Percentiles rank a stretch among this genome's conserved stretches.
phyloP scores from a whole-genome alignment of 2,113 vertebrate species.

The Catharus bicknelli region DNA sequence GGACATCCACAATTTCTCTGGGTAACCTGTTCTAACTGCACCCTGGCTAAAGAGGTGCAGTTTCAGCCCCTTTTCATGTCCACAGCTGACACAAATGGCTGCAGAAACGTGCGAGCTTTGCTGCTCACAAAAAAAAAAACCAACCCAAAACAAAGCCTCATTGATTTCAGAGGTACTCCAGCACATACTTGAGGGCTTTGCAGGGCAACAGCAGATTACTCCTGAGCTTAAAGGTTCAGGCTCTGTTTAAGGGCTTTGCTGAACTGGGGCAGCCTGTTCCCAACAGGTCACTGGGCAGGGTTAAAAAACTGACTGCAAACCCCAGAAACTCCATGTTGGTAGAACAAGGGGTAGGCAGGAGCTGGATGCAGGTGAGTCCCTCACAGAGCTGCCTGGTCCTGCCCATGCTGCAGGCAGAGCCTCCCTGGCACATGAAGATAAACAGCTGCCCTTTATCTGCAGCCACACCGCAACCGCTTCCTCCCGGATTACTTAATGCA shows the following conservation, averaged over 20 bases:
- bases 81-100: neutral
- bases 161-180: constrained; percentile 22
- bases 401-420: neutral
- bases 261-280: neutral
- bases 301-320: neutral
- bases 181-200: neutral
- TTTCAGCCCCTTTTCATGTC: neutral
- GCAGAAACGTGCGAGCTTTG: neutral
- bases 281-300: neutral
- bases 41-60: neutral
- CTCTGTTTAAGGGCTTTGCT: neutral
- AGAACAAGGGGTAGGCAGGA: neutral
- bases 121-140: neutral
- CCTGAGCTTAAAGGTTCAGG: neutral
- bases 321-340: neutral
- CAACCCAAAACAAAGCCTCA: neutral
- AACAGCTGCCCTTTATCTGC: constrained; percentile 56
- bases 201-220: neutral
- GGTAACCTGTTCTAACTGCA: neutral
- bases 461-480: constrained; percentile 33
- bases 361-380: neutral
- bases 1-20: neutral
- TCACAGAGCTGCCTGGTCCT: neutral
- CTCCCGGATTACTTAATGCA: constrained; percentile 8
- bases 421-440: neutral